Percentiles rank a stretch among this genome's conserved stretches.
phyloP scores from a whole-genome alignment of 2,113 vertebrate species.

The Mormoops blainvillei region DNA sequence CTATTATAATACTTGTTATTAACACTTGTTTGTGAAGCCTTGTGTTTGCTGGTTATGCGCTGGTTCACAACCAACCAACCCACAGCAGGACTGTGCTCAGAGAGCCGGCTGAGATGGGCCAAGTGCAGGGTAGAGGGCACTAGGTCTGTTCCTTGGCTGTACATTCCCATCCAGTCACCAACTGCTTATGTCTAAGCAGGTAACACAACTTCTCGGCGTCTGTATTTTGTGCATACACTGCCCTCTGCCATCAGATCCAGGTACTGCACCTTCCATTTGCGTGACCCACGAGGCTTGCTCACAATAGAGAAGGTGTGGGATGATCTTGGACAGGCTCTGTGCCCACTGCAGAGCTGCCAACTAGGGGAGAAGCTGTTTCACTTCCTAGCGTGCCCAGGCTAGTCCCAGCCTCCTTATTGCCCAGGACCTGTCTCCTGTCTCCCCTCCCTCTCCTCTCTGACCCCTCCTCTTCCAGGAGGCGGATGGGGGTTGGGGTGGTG shows the following conservation, averaged over 20 bases:
- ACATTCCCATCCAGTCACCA: neutral
- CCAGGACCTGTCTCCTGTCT: neutral
- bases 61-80: fast-evolving
- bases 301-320: neutral
- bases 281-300: neutral
- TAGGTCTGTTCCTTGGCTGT: neutral
- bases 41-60: neutral
- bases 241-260: neutral
- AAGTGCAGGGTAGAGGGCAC: neutral
- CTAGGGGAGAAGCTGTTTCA: neutral
- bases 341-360: neutral
- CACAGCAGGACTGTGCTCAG: neutral
- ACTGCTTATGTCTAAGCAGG: neutral
- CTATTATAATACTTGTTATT: neutral
- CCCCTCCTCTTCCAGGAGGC: neutral
- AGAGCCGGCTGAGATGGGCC: neutral
- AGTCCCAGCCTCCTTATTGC: neutral
- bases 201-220: fast-evolving
- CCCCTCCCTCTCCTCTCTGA: neutral
- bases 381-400: neutral
- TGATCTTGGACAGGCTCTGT: neutral
- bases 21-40: neutral
- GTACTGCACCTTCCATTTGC: neutral
- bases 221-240: slow-evolving; percentile 39
- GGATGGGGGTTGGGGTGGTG: neutral